Conservation (phyloP, 2,797 vertebrate genomes). For the Apogon talboti region DNA sequence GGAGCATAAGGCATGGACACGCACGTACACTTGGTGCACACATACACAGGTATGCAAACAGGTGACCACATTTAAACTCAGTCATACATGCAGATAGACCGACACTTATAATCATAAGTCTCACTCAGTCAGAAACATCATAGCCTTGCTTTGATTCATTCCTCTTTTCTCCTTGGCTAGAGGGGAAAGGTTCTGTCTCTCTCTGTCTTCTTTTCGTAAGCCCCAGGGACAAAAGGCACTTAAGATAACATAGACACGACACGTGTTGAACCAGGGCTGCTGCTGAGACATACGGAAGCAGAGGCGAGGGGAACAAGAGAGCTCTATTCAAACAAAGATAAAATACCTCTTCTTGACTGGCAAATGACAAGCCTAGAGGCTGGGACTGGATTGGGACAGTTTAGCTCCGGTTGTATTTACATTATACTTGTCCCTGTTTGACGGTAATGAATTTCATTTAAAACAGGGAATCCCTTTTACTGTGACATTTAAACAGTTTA, state of each 20-base stretch:
- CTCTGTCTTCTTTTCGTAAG: constrained; percentile 55
- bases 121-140: constrained; percentile 21
- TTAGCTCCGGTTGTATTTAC: constrained; percentile 32
- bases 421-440: constrained; percentile 1
- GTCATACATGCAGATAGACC: constrained; percentile 21
- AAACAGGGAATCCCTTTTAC: constrained; percentile 15
- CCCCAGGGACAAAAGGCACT: constrained; percentile 73
- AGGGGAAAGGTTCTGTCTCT: constrained; percentile 47
- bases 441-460: constrained; percentile 14
- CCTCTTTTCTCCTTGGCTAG: constrained; percentile 41
- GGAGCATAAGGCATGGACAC: constrained; percentile 48
- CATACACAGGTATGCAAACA: constrained; percentile 4
- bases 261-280: constrained; percentile 60
- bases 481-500: constrained; percentile 3
- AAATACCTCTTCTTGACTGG: constrained; percentile 52
- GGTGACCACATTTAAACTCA: background rate
- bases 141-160: constrained; percentile 67
- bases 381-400: constrained; percentile 33
- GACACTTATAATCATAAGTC: constrained; percentile 43
- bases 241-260: constrained; percentile 72
- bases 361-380: constrained; percentile 49
- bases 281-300: constrained; percentile 35
- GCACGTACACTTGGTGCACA: constrained; percentile 20
- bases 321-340: constrained; percentile 61
- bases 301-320: constrained; percentile 46